Conservation (phyloP, 2,888 invertebrate genomes). For the Rhaphigaster nebulosa region DNA sequence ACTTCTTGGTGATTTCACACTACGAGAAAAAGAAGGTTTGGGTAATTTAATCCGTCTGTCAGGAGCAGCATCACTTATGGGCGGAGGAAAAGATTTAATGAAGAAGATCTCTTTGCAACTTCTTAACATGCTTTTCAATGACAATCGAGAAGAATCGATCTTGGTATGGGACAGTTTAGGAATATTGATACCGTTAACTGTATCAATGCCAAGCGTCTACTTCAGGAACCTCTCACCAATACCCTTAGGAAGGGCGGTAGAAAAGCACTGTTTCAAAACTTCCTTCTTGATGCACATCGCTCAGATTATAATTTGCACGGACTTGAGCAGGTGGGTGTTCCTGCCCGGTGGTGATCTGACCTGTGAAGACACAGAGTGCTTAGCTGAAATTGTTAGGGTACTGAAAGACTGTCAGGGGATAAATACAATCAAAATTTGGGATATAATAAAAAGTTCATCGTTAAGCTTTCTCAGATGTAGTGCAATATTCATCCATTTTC, state of each 20-base stretch:
- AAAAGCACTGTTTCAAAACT: conserved; percentile 83
- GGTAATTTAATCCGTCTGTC: conserved; percentile 79
- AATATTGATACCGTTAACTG: conserved; percentile 81
- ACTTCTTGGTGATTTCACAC: conserved; percentile 81
- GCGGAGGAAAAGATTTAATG: neutral
- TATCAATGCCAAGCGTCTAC: conserved; percentile 81
- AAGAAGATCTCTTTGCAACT: neutral
- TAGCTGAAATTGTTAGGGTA: conserved; percentile 58
- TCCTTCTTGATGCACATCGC: conserved; percentile 83
- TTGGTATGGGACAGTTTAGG: conserved; percentile 83
- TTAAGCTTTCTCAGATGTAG: conserved; percentile 89
- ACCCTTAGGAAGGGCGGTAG: conserved; percentile 79
- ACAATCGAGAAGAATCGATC: neutral
- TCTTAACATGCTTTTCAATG: neutral
- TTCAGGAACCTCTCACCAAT: conserved; percentile 70
- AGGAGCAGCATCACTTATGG: conserved; percentile 68
- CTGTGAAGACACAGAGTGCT: conserved; percentile 66
- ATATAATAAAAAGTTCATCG: conserved; percentile 72
- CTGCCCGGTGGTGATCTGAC: conserved; percentile 67
- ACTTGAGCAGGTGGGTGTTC: conserved; percentile 10
- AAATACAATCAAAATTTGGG: conserved; percentile 55
- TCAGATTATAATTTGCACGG: conserved; percentile 70
- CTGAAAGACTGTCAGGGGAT: conserved; percentile 50
- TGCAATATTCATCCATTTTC: conserved; percentile 90
- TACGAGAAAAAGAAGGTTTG: conserved; percentile 82